Base-by-base conservation (phyloP, 1,140 invertebrate genomes). In the Brachionus rubens region DNA sequence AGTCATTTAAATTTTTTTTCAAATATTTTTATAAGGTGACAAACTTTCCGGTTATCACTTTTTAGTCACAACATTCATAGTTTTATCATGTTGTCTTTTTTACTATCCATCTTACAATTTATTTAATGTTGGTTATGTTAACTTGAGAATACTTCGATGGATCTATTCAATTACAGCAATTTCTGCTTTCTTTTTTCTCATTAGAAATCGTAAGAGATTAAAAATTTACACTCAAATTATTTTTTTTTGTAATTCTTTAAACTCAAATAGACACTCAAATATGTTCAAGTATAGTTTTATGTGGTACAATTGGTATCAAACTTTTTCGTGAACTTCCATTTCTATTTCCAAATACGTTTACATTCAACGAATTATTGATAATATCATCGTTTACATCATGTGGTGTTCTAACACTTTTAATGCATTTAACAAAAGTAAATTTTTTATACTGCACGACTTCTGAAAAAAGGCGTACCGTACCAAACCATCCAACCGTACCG, bases 71-170 rank as follows among this genome's bases (percentile, higher is more conserved):
- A 50, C 46, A 21, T 54, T 72, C 21, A 28, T 48, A 10, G 68
- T 72, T 30, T 48, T 72, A 50, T 21, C 50, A 36, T 33, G 68
- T 24, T 72, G 7, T 19, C 68, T 72, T 26, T 72, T 72, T 48
- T 72, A 36, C 21, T 72, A 72, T 54, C 68, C 68, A 72, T 48
- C 50, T 10, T 72, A 72, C 26, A 40, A 40, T 24, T 40, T 72
- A 33, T 28, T 26, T n/a, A 21, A 28, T 19, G 7, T 33, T 9
- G 68, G 68, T 10, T 54, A 72, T n/a, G 33, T 72, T 12, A 48
- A 72, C 21, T 36, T 72, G 28, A 48, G 68, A 50, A 50, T 72
- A 24, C 21, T 72, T 30, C 24, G 46, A 50, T 72, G 68, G 68
- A 72, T 72, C 36, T 72, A 50, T 41, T 72, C 50, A 40, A 24